Evolutionary conservation across 2,113 vertebrate species (phyloP), one percentile per base, ranked within the genome.

Genomic region (Erythrocercus mccallii): DNA sequence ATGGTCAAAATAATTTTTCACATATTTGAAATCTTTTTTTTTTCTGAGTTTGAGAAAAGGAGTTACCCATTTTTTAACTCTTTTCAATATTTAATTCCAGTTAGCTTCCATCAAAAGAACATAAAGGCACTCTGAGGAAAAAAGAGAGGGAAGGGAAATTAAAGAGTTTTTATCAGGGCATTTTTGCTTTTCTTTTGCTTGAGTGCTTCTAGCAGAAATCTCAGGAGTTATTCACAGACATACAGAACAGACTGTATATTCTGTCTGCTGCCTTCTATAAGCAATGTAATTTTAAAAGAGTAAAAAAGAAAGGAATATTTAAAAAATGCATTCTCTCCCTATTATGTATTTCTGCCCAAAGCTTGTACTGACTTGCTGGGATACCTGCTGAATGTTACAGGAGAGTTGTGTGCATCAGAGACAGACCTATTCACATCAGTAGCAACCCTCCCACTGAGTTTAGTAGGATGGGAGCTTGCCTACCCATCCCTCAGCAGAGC

Each of bases 301-400:
- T n/a, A 7, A 76, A 73, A 81, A 69, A 81, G 7, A 88, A 88
- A 73, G 28, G 30, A 66, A 57, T 64, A 40, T 69, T 90, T 95
- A 48, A 50, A 74, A 94, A 94, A 73, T 83, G 6, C 16, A 47
- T 82, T 61, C 37, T 72, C 45, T 76, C 27, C 19, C 40, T 81
- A 22, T 80, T 93, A 68, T 8, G 10, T 17, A 60, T 86, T 93
- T 95, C 56, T 86, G 79, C 78, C 71, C 68, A 95, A 90, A 95
- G 79, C 72, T 71, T 83, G 23, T 77, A 56, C 53, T 83, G 76
- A 50, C 85, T 96, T 78, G 31, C 68, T 86, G 90, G 28, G 76
- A 44, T 64, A 60, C 15, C 56, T 64, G 56, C 56, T 81, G 82
- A 71, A 90, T 35, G 25, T 48, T 66, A 22, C 13, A 73, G 87